Percentiles rank a stretch among this genome's conserved stretches.
Conservation (phyloP, 2,888 invertebrate species). For the Sinelater perroti region DNA sequence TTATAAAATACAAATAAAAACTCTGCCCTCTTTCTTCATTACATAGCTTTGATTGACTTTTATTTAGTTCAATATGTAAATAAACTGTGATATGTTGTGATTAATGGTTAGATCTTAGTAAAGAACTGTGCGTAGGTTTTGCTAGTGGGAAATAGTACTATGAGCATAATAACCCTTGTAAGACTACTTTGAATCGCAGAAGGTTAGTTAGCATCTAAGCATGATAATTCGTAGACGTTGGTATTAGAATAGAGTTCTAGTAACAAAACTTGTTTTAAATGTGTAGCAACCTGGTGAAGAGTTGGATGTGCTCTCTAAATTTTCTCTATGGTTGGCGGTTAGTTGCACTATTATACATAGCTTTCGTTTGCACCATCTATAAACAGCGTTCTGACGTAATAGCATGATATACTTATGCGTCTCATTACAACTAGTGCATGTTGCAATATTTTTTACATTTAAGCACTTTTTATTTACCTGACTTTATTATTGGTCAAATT, state of each 20-base stretch:
- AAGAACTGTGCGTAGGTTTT: constrained; percentile 12
- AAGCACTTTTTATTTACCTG: constrained; percentile 3
- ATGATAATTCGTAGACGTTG: constrained; percentile 16
- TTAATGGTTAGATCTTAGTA: too few species aligned
- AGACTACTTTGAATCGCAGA: constrained; percentile 21
- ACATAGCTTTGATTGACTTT: too few species aligned
- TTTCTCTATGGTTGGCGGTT: constrained; percentile 35
- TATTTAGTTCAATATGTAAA: too few species aligned
- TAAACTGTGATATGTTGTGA: too few species aligned
- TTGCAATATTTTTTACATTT: constrained; percentile 23
- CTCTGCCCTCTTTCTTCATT: too few species aligned
- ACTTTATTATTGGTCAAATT: constrained; percentile 4
- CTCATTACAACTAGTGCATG: constrained; percentile 28
- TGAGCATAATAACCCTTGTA: constrained; percentile 15
- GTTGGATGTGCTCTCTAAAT: constrained; percentile 25
- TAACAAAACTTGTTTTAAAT: constrained; percentile 18
- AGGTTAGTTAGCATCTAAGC: constrained; percentile 33
- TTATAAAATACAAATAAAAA: too few species aligned
- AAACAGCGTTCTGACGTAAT: not conserved
- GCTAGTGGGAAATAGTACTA: constrained; percentile 26
- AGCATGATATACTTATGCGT: not conserved
- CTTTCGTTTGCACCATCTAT: constrained; percentile 1
- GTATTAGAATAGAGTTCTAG: constrained; percentile 5
- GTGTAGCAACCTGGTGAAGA: constrained; percentile 31
- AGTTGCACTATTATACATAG: constrained; percentile 12